A percentile compares a stretch with the other conserved stretches of the same genome.
These are phyloP conservation scores for Drosophila kanekoi DNA, from an alignment of 2,888 invertebrate genomes.

Conservation along the genomic window DNA sequence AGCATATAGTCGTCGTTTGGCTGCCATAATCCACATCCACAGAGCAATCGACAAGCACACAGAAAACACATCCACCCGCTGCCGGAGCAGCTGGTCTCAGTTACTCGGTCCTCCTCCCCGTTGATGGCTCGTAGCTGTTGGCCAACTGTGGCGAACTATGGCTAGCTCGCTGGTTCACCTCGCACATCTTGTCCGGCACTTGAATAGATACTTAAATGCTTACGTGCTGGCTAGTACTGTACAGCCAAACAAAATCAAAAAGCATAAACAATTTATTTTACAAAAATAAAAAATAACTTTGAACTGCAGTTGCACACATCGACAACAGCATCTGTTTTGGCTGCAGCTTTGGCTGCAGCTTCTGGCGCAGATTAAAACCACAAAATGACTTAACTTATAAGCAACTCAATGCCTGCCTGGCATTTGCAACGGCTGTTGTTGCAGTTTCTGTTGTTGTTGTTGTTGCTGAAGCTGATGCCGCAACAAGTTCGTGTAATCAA, in stretches of 20 bases:
- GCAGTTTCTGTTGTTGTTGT: slow-evolving; percentile 13
- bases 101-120: background rate
- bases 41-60: slow-evolving; percentile 14
- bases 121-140: slow-evolving; percentile 26
- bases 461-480: slow-evolving; percentile 55
- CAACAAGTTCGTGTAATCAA: slow-evolving; percentile 71
- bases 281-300: slow-evolving; percentile 50
- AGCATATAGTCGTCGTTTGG: slow-evolving; percentile 59
- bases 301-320: slow-evolving; percentile 43
- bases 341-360: slow-evolving; percentile 43
- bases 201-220: slow-evolving; percentile 39
- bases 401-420: slow-evolving; percentile 56
- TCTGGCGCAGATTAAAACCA: slow-evolving; percentile 53
- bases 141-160: slow-evolving; percentile 38
- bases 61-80: slow-evolving; percentile 45
- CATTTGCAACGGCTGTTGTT: slow-evolving; percentile 58
- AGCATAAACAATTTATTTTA: slow-evolving; percentile 74
- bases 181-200: slow-evolving; percentile 60
- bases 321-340: slow-evolving; percentile 23
- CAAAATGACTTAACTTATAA: slow-evolving; percentile 76
- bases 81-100: slow-evolving; percentile 45
- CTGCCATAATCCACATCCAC: slow-evolving; percentile 63
- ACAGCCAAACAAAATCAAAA: slow-evolving; percentile 63
- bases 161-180: slow-evolving; percentile 59
- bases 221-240: slow-evolving; percentile 32